These are phyloP conservation scores for Ectemnius lituratus DNA, from an alignment of 2,888 invertebrate species.

Conservation along the genomic window DNA sequence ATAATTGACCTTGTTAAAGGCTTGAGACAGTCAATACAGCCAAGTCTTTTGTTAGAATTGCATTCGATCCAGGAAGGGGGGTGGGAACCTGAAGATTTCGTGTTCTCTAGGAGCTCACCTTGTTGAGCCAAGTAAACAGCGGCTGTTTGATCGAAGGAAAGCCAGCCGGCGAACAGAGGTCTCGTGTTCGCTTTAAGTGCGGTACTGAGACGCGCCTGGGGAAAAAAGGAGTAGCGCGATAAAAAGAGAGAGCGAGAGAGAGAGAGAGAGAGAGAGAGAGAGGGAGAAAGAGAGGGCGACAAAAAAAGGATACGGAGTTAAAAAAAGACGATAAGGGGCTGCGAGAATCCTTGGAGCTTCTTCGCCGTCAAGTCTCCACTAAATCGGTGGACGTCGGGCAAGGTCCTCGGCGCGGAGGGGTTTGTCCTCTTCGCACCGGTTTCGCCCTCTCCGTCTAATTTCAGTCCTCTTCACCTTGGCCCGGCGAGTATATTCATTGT, in stretches of 20 bases:
- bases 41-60: too few relatives aligned
- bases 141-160: slow-evolving; percentile 50
- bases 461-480: slow-evolving; percentile 17
- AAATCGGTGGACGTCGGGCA: too few relatives aligned
- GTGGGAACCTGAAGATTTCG: background rate
- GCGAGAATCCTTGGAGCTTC: slow-evolving; percentile 31
- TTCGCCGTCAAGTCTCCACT: slow-evolving; percentile 26
- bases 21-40: too few relatives aligned
- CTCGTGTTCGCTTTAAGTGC: slow-evolving; percentile 30
- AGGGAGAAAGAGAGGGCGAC: too few relatives aligned
- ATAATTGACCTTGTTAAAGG: too few relatives aligned
- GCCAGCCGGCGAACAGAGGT: slow-evolving; percentile 36
- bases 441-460: slow-evolving; percentile 12
- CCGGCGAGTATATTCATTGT: slow-evolving; percentile 53
- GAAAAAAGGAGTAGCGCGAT: too few relatives aligned
- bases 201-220: slow-evolving; percentile 8
- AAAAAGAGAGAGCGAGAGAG: too few relatives aligned
- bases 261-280: too few relatives aligned
- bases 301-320: slow-evolving; percentile 14
- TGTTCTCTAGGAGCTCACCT: slow-evolving; percentile 18
- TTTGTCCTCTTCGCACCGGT: background rate
- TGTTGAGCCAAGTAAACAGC: slow-evolving; percentile 46
- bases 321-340: background rate
- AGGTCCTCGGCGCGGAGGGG: too few relatives aligned
- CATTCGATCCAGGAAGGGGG: too few relatives aligned